These are phyloP conservation scores for Platyrinchus mystaceus DNA, from an alignment of 2,797 vertebrate genomes.

Conservation along the genomic window DNA sequence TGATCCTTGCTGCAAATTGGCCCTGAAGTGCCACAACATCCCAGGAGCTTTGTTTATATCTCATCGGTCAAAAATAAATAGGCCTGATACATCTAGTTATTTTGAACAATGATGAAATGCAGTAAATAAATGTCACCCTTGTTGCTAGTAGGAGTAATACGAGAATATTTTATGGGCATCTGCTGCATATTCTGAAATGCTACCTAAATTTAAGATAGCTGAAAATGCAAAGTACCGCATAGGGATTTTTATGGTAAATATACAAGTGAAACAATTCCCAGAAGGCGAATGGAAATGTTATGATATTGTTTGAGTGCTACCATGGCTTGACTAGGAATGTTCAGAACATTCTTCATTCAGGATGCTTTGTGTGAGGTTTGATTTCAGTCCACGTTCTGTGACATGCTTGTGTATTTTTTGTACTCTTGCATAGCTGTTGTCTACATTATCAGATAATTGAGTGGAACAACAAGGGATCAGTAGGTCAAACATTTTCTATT, in stretches of 20 bases:
- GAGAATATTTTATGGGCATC: slow-evolving; percentile 28
- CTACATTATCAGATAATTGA: background rate
- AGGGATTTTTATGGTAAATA: slow-evolving; percentile 40
- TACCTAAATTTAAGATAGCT: slow-evolving; percentile 28
- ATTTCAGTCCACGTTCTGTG: background rate
- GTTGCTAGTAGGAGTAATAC: slow-evolving; percentile 28
- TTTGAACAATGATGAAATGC: slow-evolving; percentile 41
- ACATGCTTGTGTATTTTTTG: rapidly evolving
- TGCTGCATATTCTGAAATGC: slow-evolving; percentile 13
- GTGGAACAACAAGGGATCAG: background rate
- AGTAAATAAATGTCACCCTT: slow-evolving; percentile 65
- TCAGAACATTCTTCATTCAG: background rate
- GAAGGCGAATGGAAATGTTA: background rate
- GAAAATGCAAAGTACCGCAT: background rate
- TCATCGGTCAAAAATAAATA: slow-evolving; percentile 61
- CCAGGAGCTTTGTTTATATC: slow-evolving; percentile 50
- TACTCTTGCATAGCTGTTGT: background rate
- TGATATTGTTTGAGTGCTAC: background rate
- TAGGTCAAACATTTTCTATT: background rate
- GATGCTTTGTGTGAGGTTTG: background rate
- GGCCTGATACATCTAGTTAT: slow-evolving; percentile 37
- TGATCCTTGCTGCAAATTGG: slow-evolving; percentile 56
- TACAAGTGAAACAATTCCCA: background rate
- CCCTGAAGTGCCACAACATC: slow-evolving; percentile 56
- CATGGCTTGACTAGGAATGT: background rate